Base-by-base conservation (phyloP, 2,797 vertebrate genomes). In the Danionella dracula region DNA sequence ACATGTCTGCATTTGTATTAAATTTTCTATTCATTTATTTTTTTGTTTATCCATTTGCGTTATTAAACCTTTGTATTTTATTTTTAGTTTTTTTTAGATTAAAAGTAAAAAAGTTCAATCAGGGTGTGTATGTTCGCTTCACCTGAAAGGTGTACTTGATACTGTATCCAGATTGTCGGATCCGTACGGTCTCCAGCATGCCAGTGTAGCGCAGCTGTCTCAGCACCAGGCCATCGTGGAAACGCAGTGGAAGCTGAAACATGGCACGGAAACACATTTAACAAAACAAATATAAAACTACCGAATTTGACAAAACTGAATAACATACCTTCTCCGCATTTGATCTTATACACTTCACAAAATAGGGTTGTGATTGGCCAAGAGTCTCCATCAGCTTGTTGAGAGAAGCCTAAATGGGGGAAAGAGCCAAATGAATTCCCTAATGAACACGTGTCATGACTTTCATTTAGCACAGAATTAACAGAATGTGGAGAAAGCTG, bases 331-430 rank as follows among this genome's bases (percentile, higher is more conserved):
- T 99, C 58, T 99, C 96, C 0, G 96, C 93, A 1, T 99, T 99
- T 75, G 96, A 99, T 54, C 96, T 92, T 80, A 99, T 99, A 78
- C 96, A 99, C 82, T 98, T 99, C 78, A 99, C 96, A 87, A 99
- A 99, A 84, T 97, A 99, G 0, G 96, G 96, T 82, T 99, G 95
- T 67, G 96, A 94, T 70, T 99, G 95, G 75, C 88, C 93, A 70
- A 99, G 90, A 21, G 96, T 99, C 85, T 99, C 96, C 96, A 99
- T 98, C 71, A 99, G 88, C 72, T 98, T 99, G 77, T 90, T 98
- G 73, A 99, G 93, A 0, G 96, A 99, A 1, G 93, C 92, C 96
- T 99, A 62, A 50, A 61, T 16, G 0, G 11, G 72, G 12, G 1
- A 48, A 65, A 35, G 8, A 41, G 4, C 7, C 19, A 4, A 38